Base-by-base conservation (phyloP, 2,888 invertebrate genomes). In the Harpalus rubripes region DNA sequence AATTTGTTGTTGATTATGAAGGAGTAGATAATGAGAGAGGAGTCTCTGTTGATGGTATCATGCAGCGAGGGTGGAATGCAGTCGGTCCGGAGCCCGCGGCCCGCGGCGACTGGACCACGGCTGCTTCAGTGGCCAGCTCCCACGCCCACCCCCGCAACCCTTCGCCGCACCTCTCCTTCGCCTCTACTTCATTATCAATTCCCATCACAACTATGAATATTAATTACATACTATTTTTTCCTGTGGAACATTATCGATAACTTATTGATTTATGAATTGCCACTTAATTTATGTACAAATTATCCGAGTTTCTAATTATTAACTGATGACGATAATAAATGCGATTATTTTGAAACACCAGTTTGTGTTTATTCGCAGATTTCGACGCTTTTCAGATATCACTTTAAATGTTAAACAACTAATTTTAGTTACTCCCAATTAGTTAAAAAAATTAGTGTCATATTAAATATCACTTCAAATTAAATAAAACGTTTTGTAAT, bases 21-120 rank as follows among this genome's bases (percentile, higher is more conserved):
- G 5, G 32, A 32, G 32, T 32, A 32, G 32, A 32, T 32, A 32
- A 32, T 32, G 32, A 32, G 32, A 32, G 32, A 32, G 32, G 32
- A 32, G 32, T 32, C 10, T 52, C 12, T 8, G 44, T 3, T 18
- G 63, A 12, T 63, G 63, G 22, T 63, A 22, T 63, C 63, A 22
- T 22, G 63, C 18, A 12, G 79, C 12, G 79, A 79, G 79, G 79
- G 79, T 79, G 79, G 79, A 79, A 79, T 79, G 79, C 79, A 58
- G 79, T 79, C 79, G 56, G 79, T 16, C 79, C 26, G 56, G 76
- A n/a, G 56, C 44, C 59, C 16, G n/a, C 5, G 44, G 44, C 44
- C 44, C 44, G 63, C 56, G 79, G 58, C 79, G 32, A 5, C 79
- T 18, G 56, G 32, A 32, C 58, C 56, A 22, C 56, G 79, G 56